Evolutionary conservation across 2,797 vertebrate species (phyloP).

Genomic region (Champsocephalus gunnari): DNA sequence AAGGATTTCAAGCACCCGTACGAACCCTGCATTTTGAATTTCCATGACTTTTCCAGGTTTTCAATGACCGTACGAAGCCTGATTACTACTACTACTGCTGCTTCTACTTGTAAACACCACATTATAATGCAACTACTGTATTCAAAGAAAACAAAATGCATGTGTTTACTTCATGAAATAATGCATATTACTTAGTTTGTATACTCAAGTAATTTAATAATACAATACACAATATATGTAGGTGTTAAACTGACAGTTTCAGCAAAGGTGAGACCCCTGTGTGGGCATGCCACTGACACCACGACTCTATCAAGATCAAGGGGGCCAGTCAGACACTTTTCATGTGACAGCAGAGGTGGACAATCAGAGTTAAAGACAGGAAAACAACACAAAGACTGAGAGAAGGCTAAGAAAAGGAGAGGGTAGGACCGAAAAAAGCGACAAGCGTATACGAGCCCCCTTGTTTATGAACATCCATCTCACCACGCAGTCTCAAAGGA

Average conservation of each 20-base stretch:
- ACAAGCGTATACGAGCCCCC: constrained; percentile 23
- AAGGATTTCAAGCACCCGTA: too few species aligned
- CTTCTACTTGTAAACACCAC: too few species aligned
- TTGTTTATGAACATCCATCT: constrained; percentile 14
- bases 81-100: not conserved
- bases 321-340: constrained; percentile 23
- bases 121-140: not conserved
- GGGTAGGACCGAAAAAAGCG: constrained; percentile 39
- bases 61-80: too few species aligned
- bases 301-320: constrained; percentile 43
- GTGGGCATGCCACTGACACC: constrained; percentile 45
- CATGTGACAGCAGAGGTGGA: constrained; percentile 51
- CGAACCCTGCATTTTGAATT: too few species aligned
- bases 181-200: not conserved
- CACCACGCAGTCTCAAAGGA: constrained; percentile 31
- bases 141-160: not conserved
- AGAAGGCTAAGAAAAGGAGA: constrained; percentile 22
- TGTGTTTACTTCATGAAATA: not conserved
- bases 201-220: not conserved
- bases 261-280: constrained; percentile 21
- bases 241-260: not conserved
- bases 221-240: not conserved
- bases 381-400: constrained; percentile 32
- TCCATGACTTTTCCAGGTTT: too few species aligned
- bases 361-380: constrained; percentile 43